Evolutionary conservation across 2,888 invertebrate genomes (phyloP).

Genomic region (Luffia ferchaultella): DNA sequence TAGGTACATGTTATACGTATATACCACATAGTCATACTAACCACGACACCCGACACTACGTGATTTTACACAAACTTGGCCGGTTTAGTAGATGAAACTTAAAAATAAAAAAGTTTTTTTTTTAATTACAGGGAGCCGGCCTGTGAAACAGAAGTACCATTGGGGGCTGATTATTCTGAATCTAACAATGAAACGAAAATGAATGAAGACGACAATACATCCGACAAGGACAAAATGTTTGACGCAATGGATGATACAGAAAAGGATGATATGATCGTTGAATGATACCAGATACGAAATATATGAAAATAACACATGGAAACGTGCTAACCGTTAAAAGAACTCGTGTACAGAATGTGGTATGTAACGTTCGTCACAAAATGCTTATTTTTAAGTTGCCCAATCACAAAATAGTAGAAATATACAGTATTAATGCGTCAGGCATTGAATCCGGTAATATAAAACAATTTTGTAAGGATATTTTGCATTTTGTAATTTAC

Average conservation of each 20-base stretch:
- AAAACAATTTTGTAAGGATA: not conserved
- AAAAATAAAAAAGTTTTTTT: not conserved
- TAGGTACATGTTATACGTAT: too few species aligned
- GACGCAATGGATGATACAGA: not conserved
- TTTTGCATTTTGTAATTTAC: not conserved
- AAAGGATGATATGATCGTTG: not conserved
- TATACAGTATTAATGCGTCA: not conserved
- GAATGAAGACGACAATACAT: not conserved
- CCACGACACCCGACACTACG: not conserved
- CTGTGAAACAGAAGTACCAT: not conserved
- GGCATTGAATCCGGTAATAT: not conserved
- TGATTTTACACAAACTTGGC: not conserved
- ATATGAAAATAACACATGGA: not conserved
- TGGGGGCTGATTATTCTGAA: not conserved
- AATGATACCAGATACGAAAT: not conserved
- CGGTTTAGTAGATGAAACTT: not conserved
- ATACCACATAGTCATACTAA: not conserved
- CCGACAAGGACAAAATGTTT: not conserved
- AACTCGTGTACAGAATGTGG: not conserved
- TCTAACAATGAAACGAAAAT: not conserved
- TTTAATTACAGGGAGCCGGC: not conserved
- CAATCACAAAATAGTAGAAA: not conserved
- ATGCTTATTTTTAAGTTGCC: not conserved
- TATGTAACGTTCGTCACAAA: not conserved
- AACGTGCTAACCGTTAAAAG: too few species aligned